Percentiles rank a stretch among this genome's conserved stretches.
These are phyloP conservation scores for Tiliqua scincoides DNA, from an alignment of 2,113 vertebrate species.

Conservation along the genomic window DNA sequence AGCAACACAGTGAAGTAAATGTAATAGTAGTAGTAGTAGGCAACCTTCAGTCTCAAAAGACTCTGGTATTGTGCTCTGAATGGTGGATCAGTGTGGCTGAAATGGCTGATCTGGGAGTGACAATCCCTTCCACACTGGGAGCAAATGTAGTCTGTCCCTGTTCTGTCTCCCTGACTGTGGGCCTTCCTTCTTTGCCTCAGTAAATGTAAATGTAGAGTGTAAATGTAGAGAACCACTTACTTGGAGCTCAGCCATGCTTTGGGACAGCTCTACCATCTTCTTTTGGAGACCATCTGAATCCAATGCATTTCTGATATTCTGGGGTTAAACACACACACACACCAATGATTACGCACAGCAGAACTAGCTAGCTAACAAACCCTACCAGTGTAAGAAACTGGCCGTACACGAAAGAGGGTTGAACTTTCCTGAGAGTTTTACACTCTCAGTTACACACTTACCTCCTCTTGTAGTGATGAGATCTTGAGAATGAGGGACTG, in stretches of 20 bases:
- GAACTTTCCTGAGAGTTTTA: not conserved
- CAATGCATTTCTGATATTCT: conserved; percentile 85
- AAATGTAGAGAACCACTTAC: conserved; percentile 68
- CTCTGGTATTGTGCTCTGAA: too few relatives aligned
- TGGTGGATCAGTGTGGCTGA: too few relatives aligned
- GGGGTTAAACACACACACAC: conserved; percentile 37
- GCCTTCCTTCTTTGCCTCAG: too few relatives aligned
- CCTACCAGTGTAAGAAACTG: not conserved
- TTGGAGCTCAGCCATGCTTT: conserved; percentile 81
- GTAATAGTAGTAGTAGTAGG: too few relatives aligned
- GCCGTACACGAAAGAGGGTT: not conserved
- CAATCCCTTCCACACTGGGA: too few relatives aligned
- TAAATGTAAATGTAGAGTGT: too few relatives aligned
- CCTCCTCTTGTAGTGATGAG: conserved; percentile 88
- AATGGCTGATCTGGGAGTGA: too few relatives aligned
- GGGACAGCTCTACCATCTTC: conserved; percentile 82
- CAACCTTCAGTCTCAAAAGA: too few relatives aligned
- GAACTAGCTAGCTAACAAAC: not conserved
- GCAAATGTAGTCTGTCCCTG: too few relatives aligned
- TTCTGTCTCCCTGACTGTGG: too few relatives aligned
- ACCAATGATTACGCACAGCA: not conserved
- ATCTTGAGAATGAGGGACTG: conserved; percentile 83
- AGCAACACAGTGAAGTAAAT: not conserved
- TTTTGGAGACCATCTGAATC: conserved; percentile 83
- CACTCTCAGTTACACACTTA: conserved; percentile 17